Conservation (phyloP, 2,888 invertebrate species). For the Drosophila neonasuta region DNA sequence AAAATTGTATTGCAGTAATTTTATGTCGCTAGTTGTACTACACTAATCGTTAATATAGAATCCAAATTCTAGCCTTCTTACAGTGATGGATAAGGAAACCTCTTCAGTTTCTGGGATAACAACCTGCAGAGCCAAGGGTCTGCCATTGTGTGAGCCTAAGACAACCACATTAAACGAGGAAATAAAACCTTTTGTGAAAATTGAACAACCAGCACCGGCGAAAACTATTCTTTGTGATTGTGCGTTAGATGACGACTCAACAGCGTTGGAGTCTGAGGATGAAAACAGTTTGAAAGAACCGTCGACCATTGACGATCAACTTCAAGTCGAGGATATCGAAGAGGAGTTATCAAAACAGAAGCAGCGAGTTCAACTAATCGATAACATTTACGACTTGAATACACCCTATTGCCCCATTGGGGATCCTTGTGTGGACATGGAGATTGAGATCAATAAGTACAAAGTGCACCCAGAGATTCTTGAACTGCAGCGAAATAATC, state of each 20-base stretch:
- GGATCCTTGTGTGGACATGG: constrained; percentile 22
- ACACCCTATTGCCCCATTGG: constrained; percentile 29
- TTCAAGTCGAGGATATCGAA: constrained; percentile 24
- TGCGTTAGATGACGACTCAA: neutral
- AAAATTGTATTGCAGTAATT: neutral
- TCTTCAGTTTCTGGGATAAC: rapidly evolving
- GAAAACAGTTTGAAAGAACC: constrained; percentile 3
- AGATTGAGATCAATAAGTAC: constrained; percentile 31
- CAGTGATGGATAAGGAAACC: neutral
- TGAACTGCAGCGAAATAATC: constrained; percentile 33
- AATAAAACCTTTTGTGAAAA: neutral
- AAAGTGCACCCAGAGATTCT: constrained; percentile 26
- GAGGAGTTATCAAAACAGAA: constrained; percentile 26
- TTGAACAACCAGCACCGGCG: neutral
- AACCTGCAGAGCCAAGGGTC: constrained; percentile 32
- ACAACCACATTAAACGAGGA: neutral
- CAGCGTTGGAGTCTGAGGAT: neutral
- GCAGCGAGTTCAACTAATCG: constrained; percentile 21
- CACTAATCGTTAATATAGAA: neutral
- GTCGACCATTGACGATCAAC: neutral
- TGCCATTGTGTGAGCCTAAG: constrained; percentile 27
- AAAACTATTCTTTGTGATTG: constrained; percentile 28
- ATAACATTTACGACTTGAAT: constrained; percentile 16
- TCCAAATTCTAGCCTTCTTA: constrained; percentile 11
- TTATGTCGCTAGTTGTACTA: neutral